These are phyloP conservation scores for Rhynchopsitta pachyrhyncha DNA, from an alignment of 2,113 vertebrate genomes.

Conservation along the genomic window DNA sequence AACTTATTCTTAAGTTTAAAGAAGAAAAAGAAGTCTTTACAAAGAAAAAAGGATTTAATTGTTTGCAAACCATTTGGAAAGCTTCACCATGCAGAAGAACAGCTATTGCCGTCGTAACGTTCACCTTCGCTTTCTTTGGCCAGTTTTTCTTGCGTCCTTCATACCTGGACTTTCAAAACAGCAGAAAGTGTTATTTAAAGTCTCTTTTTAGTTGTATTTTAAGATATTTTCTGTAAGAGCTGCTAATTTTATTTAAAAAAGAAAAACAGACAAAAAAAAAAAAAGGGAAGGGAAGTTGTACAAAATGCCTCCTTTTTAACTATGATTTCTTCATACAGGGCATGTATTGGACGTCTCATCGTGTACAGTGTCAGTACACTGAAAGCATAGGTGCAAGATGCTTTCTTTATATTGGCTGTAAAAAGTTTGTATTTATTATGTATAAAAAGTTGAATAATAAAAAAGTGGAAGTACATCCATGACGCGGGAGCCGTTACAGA, in stretches of 20 bases:
- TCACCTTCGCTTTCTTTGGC: slow-evolving; percentile 58
- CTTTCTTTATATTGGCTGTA: slow-evolving; percentile 96
- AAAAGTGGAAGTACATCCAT: slow-evolving; percentile 68
- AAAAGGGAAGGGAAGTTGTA: slow-evolving; percentile 75
- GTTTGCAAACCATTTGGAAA: slow-evolving; percentile 65
- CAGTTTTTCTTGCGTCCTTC: slow-evolving; percentile 66
- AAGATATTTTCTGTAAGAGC: slow-evolving; percentile 82
- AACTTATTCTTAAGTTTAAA: slow-evolving; percentile 94
- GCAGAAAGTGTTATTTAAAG: slow-evolving; percentile 76
- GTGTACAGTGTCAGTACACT: slow-evolving; percentile 79
- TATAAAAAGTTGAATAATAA: slow-evolving; percentile 99
- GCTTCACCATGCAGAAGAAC: slow-evolving; percentile 45
- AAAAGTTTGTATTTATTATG: slow-evolving; percentile 99
- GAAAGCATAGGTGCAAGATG: slow-evolving; percentile 79
- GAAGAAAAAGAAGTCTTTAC: slow-evolving; percentile 9
- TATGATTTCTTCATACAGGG: slow-evolving; percentile 74
- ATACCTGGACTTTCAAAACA: slow-evolving; percentile 55
- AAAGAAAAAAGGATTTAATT: slow-evolving; percentile 40
- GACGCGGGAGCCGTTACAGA: not conserved
- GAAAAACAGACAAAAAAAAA: slow-evolving; percentile 48
- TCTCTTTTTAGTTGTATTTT: slow-evolving; percentile 81
- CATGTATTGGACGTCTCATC: slow-evolving; percentile 58
- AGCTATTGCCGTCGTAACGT: slow-evolving; percentile 45
- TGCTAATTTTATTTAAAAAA: slow-evolving; percentile 86
- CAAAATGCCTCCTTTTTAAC: slow-evolving; percentile 79